These are phyloP conservation scores for Abscondita cerata DNA, from an alignment of 2,888 invertebrate species.

Conservation along the genomic window DNA sequence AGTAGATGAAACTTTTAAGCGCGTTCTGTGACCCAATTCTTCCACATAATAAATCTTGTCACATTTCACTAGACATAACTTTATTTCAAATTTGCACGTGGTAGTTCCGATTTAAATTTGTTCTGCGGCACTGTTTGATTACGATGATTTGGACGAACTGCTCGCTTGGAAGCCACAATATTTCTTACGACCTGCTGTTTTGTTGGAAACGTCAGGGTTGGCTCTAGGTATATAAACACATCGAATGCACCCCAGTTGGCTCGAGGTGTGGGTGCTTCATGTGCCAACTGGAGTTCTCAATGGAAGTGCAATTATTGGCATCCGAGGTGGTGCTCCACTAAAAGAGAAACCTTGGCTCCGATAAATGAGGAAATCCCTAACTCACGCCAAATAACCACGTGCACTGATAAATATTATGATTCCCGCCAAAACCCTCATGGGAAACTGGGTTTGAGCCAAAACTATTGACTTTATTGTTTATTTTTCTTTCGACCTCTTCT, in stretches of 20 bases:
- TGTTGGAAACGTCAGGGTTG: conserved; percentile 38
- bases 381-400: conserved; percentile 50
- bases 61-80: conserved; percentile 17
- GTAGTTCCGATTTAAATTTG: background rate
- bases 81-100: conserved; percentile 5
- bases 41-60: conserved; percentile 34
- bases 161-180: background rate
- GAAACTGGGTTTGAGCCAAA: conserved; percentile 37
- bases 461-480: conserved; percentile 30
- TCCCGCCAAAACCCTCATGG: conserved; percentile 43
- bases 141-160: no score
- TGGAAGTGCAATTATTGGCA: conserved; percentile 50
- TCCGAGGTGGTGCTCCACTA: conserved; percentile 44
- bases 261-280: conserved; percentile 45
- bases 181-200: conserved; percentile 32
- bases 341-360: conserved; percentile 49
- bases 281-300: conserved; percentile 56
- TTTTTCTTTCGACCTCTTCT: conserved; percentile 18
- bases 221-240: conserved; percentile 42
- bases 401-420: conserved; percentile 47
- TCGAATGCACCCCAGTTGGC: conserved; percentile 51
- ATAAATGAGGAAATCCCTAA: conserved; percentile 48
- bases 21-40: conserved; percentile 42
- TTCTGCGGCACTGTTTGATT: background rate
- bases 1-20: conserved; percentile 28